phyloP scores from a whole-genome alignment of 2,797 vertebrate species.

The Ceryle rudis region DNA sequence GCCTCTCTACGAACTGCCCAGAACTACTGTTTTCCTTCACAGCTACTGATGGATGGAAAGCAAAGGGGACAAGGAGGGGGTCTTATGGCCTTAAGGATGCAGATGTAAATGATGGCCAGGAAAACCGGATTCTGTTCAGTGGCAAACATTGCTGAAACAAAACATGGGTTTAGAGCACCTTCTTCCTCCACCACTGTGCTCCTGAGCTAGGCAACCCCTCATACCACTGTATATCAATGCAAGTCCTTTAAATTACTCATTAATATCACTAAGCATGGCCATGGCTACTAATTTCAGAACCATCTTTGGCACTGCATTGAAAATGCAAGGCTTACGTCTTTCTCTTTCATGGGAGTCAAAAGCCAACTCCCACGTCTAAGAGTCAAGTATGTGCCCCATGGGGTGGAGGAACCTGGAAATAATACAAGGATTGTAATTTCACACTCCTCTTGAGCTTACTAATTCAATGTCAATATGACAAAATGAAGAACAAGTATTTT shows the following conservation, averaged over 20 bases:
- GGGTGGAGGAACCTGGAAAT: not conserved
- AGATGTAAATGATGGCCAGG: not conserved
- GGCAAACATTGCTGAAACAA: not conserved
- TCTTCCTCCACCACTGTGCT: not conserved
- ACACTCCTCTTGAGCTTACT: not conserved
- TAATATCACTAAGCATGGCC: not conserved
- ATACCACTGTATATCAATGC: accelerated
- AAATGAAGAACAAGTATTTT: not conserved
- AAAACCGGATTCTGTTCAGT: not conserved
- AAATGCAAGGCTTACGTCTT: not conserved
- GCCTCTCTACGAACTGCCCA: not conserved
- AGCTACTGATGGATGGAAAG: accelerated
- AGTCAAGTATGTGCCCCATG: not conserved
- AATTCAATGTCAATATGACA: not conserved
- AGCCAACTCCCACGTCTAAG: not conserved
- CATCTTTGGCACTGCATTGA: not conserved
- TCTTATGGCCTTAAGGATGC: not conserved
- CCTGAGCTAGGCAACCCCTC: not conserved
- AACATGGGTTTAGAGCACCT: not conserved
- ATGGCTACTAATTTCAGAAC: not conserved
- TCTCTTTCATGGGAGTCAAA: not conserved
- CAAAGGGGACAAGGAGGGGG: not conserved
- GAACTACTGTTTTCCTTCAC: not conserved
- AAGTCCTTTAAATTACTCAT: not conserved
- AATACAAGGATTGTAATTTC: not conserved